Base-by-base conservation (phyloP, 2,113 vertebrate genomes). In the Piprites chloris region DNA sequence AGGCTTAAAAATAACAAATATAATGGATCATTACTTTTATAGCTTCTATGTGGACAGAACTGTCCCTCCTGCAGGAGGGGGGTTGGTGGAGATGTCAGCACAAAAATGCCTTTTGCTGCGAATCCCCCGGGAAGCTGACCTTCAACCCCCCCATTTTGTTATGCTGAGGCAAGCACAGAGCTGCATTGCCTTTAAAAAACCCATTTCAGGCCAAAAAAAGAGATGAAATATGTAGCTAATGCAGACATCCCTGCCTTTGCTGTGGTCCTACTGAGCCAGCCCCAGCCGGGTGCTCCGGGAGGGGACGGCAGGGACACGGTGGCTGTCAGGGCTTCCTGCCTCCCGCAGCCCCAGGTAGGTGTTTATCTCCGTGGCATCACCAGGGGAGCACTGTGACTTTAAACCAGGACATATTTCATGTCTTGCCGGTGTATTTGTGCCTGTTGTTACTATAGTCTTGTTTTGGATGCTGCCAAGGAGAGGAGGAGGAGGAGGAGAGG, bases 181-280 rank as follows among this genome's bases (percentile, higher is more conserved):
- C 82, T 74, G 62, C 76, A 46, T 47, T 44, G 65, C 67, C 74
- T 71, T 72, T 14, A 16, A 88, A 94, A 86, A 22, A 9, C 27
- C 19, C 0, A 15, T 15, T 65, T 44, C 4, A 12, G 73, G 62
- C 52, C 65, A 55, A 56, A 50, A 73, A 10, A 39, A 39, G 9
- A 37, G 14, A 14, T 10, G 1, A 6, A 4, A 13, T 0, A 8
- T 2, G 19, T 2, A 50, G 61, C 16, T 37, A 5, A 46, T 15
- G 74, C 68, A 2, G 11, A 2, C 6, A 14, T 20, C 56, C 4
- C 28, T 26, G 74, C n/a, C 18, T 22, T 7, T 35, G 79, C 35
- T 59, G 4, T 2, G 7, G 82, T 35, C 50, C 37, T 30, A 65
- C 66, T 22, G 62, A 35, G 82, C n/a, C 77, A 32, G 85, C 52